Evolutionary conservation across 30 jellyfish, hydroid and myxozoan species (phyloP), one percentile per base, ranked within the genome.

Genomic region (Chrysaora quinquecirrha): DNA sequence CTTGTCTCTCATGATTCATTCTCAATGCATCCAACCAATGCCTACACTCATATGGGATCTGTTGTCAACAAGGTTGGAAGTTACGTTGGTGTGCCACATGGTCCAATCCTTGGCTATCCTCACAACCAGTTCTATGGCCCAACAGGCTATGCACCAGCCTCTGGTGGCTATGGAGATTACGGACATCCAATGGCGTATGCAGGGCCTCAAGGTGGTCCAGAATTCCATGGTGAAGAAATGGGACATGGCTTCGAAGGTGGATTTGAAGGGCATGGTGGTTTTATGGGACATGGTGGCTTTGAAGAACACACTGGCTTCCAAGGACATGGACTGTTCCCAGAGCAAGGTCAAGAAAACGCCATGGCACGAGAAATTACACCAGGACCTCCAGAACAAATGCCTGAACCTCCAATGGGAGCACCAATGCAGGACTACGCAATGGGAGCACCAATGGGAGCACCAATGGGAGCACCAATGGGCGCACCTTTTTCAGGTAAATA

Each of bases 61-160:
- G 95, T 90, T 48, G 97, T 90, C 52, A 90, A 90, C 78, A 90
- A 90, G 49, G 78, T 90, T 48, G 97, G 97, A 2, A 88, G 96
- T 29, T 90, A 90, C 63, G 97, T 90, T 28, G 97, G 97, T 24
- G 97, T 90, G 23, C 97, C 97, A 21, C 97, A 90, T 32, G 97
- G 97, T 0, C 97, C 97, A 1, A 84, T 90, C 35, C 71, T 83
- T 19, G 90, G 90, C 38, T 90, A 90, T 75, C 97, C 97, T 32
- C 97, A 90, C 54, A 68, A 90, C 34, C 95, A 89, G 38, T 90
- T 83, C 78, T 90, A 90, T 49, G 97, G 96, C 25, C 73, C 95
- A 65, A 83, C 96, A 18, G 97, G 97, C 0, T 90, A 90, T 58
- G 81, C 96, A n/a, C 95, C 95, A 22, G 94, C 93, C 22, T 60